A percentile compares a stretch with the other conserved stretches of the same genome.
Conservation (phyloP, 2,113 vertebrate species). For the Microcebus murinus region DNA sequence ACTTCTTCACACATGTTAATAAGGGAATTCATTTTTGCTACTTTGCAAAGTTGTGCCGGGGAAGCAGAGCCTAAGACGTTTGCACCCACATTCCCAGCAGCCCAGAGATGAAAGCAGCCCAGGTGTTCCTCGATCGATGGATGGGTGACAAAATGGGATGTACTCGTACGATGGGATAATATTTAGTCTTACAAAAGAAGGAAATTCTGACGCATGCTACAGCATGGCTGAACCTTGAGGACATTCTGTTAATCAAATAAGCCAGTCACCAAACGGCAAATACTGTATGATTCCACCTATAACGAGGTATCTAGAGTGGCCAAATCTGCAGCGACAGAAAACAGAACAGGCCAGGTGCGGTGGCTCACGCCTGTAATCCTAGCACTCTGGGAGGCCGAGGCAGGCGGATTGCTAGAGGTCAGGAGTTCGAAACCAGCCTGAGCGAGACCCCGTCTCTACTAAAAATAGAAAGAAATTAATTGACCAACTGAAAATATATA, state of each 20-base stretch:
- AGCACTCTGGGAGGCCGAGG: too few species aligned
- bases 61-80: not conserved
- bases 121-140: not conserved
- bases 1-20: not conserved
- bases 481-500: too few species aligned
- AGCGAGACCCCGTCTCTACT: too few species aligned
- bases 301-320: not conserved
- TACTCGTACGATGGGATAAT: not conserved
- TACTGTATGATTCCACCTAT: not conserved
- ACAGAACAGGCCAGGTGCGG: not conserved
- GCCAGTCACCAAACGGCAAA: not conserved
- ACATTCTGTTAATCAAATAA: not conserved
- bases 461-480: too few species aligned
- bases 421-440: too few species aligned
- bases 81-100: not conserved
- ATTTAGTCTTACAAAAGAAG: not conserved
- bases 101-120: not conserved
- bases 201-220: not conserved
- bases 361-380: too few species aligned
- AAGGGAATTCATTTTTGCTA: not conserved
- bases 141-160: too few species aligned
- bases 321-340: not conserved
- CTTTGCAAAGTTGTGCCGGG: not conserved
- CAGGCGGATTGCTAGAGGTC: too few species aligned
- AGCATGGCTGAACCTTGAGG: not conserved